Base-by-base conservation (phyloP, 2,888 invertebrate genomes). In the Tetragonula carbonaria region DNA sequence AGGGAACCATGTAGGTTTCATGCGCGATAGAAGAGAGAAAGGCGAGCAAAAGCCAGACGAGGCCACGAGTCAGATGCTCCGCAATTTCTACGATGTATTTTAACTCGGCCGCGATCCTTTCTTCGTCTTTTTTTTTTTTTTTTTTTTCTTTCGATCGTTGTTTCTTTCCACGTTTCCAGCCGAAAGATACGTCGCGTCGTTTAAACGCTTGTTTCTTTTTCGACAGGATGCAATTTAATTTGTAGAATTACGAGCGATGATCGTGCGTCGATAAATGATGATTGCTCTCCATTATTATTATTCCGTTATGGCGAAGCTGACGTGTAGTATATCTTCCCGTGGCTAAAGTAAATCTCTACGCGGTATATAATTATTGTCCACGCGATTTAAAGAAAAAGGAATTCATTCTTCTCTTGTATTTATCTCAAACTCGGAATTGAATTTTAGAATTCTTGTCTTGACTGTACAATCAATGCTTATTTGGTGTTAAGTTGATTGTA, bases 1-100 rank as follows among this genome's bases (percentile, higher is more conserved):
- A 51, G 73, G 70, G 73, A 21, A 57, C 33, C n/a, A n/a, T 57
- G n/a, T 21, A 57, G 57, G 57, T 57, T 57, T 21, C 57, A 57
- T 57, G n/a, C n/a, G 11, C 8, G n/a, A 55, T 55, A 21, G 21
- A 57, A 57, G 33, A 33, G 33, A 57, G 57, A 57, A 57, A 57
- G n/a, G 13, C 57, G 57, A 55, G 55, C 21, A 55, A 55, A 55
- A n/a, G 28, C 57, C 23, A 23, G 23, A n/a, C 57, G 57, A 57
- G n/a, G 57, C 57, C 11, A 57, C n/a, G 57, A 57, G 57, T n/a
- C 57, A 4, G n/a, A 57, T 57, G 57, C 57, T 57, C 57, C n/a
- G 57, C 57, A 57, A 57, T n/a, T n/a, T 57, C n/a, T 57, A 57
- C 57, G 57, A 57, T 57, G n/a, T 57, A 57, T 57, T 57, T 57